Percentiles rank a stretch among this genome's conserved stretches.
Conservation (phyloP, 2,113 vertebrate genomes). For the Ciconia maguari region DNA sequence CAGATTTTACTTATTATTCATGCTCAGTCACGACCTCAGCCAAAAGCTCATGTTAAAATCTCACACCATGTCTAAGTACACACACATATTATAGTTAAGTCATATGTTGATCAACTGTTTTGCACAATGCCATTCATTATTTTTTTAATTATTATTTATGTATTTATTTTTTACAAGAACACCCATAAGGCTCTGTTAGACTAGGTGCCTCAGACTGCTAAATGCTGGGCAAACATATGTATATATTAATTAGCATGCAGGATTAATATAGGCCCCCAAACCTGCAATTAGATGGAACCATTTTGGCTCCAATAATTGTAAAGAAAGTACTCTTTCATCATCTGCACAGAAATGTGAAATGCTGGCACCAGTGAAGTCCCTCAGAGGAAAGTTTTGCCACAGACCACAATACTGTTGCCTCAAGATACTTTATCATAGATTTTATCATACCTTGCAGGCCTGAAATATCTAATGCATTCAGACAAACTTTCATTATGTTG, state of each 20-base stretch:
- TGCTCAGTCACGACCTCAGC: neutral
- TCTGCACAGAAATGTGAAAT: neutral
- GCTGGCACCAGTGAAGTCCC: neutral
- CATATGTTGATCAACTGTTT: neutral
- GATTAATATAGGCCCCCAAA: neutral
- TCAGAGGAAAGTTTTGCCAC: neutral
- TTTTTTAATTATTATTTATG: neutral
- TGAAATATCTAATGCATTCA: neutral
- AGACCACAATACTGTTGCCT: neutral
- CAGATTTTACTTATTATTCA: conserved; percentile 19
- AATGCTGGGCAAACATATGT: neutral
- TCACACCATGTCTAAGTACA: neutral
- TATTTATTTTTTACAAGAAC: conserved; percentile 40
- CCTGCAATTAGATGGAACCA: conserved; percentile 3
- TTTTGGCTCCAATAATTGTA: neutral
- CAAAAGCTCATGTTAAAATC: conserved; percentile 11
- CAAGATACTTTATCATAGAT: neutral
- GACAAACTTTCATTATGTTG: neutral
- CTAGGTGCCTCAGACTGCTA: neutral
- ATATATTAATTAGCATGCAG: neutral
- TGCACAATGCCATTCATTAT: neutral
- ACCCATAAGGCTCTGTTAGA: neutral
- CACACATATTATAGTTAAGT: neutral
- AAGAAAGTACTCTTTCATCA: neutral
- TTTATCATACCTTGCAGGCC: neutral